Base-by-base conservation (phyloP, 1,140 invertebrate species). In the Ceratitis capitata region DNA sequence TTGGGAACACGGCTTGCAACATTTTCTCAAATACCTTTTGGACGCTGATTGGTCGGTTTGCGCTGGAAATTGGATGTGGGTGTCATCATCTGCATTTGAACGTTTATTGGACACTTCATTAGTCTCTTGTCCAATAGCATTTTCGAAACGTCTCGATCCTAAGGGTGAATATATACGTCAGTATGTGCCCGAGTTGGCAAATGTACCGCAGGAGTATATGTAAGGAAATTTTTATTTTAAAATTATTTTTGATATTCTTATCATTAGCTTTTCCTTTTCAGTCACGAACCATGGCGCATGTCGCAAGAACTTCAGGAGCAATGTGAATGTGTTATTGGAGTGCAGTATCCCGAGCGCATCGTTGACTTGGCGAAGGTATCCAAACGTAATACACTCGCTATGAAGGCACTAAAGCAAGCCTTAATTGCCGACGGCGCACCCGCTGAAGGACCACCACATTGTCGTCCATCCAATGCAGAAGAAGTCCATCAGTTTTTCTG, bases 51-150 rank as follows among this genome's bases (percentile, higher is more conserved):
- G 94, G 94, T 95, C 95, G 4, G 94, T 96, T 1, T 95, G 94
- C 91, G 94, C 95, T 26, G 96, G 95, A 39, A 96, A 96, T 92
- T 96, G 96, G 96, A 96, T 96, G 95, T 96, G 95, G 95, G 94
- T 96, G 5, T 95, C 95, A 7, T 95, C 94, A 35, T 95, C 94
- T 42, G 95, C 95, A 9, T 96, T 96, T 92, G 95, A 95, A 86
- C 93, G 93, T 6, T 88, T 95, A 23, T 89, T 95, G 88, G 94
- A 95, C 91, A 94, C 94, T 85, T 92, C 94, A 86, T 89, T 94
- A 87, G 95, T 95, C 89, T 94, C 95, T 58, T 91, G 90, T 19
- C 95, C 95, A 0, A 94, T 96, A 47, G 93, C 93, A 3, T 94
- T 95, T 87, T 95, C 95, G 0, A 93, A 93, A 86, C 93, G 95